Conservation (phyloP, 1,140 invertebrate genomes). For the Brachionus sp. region DNA sequence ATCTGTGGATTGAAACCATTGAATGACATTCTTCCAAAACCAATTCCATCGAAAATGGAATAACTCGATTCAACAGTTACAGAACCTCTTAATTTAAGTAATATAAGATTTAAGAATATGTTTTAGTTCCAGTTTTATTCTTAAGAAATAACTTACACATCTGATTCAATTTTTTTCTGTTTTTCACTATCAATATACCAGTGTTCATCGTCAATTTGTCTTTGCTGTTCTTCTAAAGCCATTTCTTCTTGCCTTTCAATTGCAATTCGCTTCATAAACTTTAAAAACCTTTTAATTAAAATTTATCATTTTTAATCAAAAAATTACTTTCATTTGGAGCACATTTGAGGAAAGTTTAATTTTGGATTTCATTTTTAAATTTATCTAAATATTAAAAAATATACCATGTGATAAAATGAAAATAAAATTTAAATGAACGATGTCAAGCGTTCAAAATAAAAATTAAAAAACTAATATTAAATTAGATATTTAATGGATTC, state of each 20-base stretch:
- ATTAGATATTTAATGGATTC: slow-evolving; percentile 31
- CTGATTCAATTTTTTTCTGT: slow-evolving; percentile 2
- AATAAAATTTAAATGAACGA: not conserved
- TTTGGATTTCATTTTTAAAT: slow-evolving; percentile 35
- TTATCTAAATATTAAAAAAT: not conserved
- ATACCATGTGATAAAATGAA: not conserved
- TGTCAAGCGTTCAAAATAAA: not conserved
- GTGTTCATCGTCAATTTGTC: slow-evolving; percentile 35
- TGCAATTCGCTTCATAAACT: slow-evolving; percentile 40
- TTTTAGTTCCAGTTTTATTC: not conserved
- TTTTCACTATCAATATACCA: slow-evolving; percentile 11
- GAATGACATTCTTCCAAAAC: slow-evolving; percentile 39
- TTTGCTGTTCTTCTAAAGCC: slow-evolving; percentile 24
- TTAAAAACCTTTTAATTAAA: not conserved
- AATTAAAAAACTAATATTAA: not conserved
- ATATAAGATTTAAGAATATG: too few species aligned
- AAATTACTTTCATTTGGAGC: slow-evolving; percentile 42
- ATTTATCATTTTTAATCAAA: not conserved
- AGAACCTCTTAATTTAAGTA: slow-evolving; percentile 13
- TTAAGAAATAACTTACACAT: not conserved
- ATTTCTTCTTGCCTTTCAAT: slow-evolving; percentile 27
- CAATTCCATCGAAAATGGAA: slow-evolving; percentile 13
- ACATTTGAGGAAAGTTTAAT: slow-evolving; percentile 27
- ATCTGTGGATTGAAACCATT: slow-evolving; percentile 43
- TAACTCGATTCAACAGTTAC: slow-evolving; percentile 33